Evolutionary conservation across 2,113 vertebrate species (phyloP), one percentile per base, ranked within the genome.

Genomic region (human (Homo sapiens)): DNA sequence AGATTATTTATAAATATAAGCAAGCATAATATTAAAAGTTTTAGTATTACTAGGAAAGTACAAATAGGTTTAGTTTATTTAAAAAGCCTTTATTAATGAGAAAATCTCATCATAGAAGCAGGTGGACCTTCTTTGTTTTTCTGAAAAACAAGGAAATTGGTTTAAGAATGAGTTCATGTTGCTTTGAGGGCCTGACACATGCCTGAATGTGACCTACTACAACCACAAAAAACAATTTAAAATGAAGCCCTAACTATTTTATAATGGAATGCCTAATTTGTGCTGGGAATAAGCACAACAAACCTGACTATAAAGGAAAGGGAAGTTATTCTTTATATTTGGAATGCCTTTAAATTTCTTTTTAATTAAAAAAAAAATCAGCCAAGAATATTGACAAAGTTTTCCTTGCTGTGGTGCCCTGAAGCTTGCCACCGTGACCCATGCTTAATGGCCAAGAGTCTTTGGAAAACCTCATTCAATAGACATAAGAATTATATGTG

Each of bases 211-310:
- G 50, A 95, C 85, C 95, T 95, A 92, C 48, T 86, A 83, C 25
- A 90, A 78, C 23, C 45, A 86, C 30, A 48, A 73, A 94, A 86
- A 66, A 66, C 32, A 95, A 73, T 90, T 96, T 87, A 55, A 97
- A 92, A 95, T 90, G 35, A 94, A 82, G 10, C 7, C 16, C 35
- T 95, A 87, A 94, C 55, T 97, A 95, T 93, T 83, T 97, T 73
- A 73, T 90, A 88, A 40, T 89, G 8, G 61, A 57, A 94, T 80
- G 27, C 13, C 88, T 87, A 84, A 88, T 83, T 94, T 93, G 81
- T 93, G 13, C 40, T 83, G 43, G 32, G 18, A 94, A 66, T 59
- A 84, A 87, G 70, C 10, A 72, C 43, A 35, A 64, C 43, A 68
- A 45, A 61, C 27, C 30, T 85, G 30, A 90, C 84, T 75, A 48